These are phyloP conservation scores for Malthinus flaveolus DNA, from an alignment of 2,888 invertebrate genomes.

Conservation along the genomic window DNA sequence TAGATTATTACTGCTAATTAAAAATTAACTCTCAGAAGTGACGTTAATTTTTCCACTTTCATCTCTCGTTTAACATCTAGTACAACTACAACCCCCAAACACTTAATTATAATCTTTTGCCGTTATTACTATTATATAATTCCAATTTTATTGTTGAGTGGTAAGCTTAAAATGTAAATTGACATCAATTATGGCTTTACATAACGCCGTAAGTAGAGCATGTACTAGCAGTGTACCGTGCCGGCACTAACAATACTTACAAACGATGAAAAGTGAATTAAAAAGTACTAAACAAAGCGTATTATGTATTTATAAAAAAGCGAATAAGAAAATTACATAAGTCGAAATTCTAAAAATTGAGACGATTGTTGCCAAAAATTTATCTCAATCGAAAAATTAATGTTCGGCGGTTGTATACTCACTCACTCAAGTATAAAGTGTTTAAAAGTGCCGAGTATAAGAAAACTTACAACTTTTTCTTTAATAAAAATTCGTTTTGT, in stretches of 20 bases:
- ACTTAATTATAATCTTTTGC: too few species aligned
- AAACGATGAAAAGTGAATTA: conserved; percentile 39
- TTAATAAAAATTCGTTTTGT: too few species aligned
- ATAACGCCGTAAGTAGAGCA: conserved; percentile 53
- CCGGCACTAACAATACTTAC: conserved; percentile 38
- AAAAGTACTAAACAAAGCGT: conserved; percentile 29
- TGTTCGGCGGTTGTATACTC: too few species aligned
- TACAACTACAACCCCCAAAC: too few species aligned
- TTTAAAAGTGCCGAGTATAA: too few species aligned
- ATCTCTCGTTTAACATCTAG: too few species aligned
- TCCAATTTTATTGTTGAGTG: conserved; percentile 43
- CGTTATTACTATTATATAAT: conserved; percentile 6
- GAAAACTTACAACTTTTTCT: too few species aligned
- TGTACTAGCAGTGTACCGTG: conserved; percentile 50
- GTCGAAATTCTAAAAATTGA: neutral
- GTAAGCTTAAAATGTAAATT: conserved; percentile 51
- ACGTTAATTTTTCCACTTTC: too few species aligned
- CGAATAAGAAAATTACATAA: conserved; percentile 1
- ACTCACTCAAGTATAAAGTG: too few species aligned
- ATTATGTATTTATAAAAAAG: conserved; percentile 3
- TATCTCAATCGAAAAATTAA: too few species aligned
- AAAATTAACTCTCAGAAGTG: neutral
- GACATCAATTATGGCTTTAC: conserved; percentile 54
- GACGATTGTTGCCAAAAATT: too few species aligned
- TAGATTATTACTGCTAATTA: neutral